phyloP scores from a whole-genome alignment of 1,140 invertebrate species.

The Lanistes nyassanus region DNA sequence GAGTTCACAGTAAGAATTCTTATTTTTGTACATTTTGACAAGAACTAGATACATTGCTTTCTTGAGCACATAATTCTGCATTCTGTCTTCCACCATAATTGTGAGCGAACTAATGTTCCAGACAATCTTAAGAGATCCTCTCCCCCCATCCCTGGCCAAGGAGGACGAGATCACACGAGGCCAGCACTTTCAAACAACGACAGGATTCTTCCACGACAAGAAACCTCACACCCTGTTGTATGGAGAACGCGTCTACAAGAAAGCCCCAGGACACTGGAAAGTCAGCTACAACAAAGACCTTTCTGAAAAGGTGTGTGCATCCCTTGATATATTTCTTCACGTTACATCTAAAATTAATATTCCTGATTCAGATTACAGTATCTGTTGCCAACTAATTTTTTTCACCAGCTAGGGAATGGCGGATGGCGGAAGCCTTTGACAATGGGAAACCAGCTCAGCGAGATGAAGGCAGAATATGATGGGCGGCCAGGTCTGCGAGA shows the following conservation, averaged over 20 bases:
- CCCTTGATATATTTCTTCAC: background rate
- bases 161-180: conserved; percentile 60
- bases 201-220: conserved; percentile 59
- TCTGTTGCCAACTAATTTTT: background rate
- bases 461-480: conserved; percentile 61
- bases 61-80: background rate
- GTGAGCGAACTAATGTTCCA: conserved; percentile 31
- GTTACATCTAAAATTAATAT: background rate
- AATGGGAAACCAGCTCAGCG: conserved; percentile 65
- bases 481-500: conserved; percentile 52
- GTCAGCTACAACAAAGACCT: conserved; percentile 65
- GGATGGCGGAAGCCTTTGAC: conserved; percentile 65
- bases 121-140: conserved; percentile 57
- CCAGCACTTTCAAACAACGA: conserved; percentile 62
- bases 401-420: conserved; percentile 55
- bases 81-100: conserved; percentile 4
- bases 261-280: conserved; percentile 64
- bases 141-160: conserved; percentile 60
- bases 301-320: conserved; percentile 59
- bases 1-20: conserved; percentile 60
- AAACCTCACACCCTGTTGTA: conserved; percentile 60
- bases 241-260: conserved; percentile 55
- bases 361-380: background rate
- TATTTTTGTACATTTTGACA: background rate
- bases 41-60: background rate